Evolutionary conservation across 2,797 vertebrate genomes (phyloP).

Genomic region (Halcyon chelicuti): DNA sequence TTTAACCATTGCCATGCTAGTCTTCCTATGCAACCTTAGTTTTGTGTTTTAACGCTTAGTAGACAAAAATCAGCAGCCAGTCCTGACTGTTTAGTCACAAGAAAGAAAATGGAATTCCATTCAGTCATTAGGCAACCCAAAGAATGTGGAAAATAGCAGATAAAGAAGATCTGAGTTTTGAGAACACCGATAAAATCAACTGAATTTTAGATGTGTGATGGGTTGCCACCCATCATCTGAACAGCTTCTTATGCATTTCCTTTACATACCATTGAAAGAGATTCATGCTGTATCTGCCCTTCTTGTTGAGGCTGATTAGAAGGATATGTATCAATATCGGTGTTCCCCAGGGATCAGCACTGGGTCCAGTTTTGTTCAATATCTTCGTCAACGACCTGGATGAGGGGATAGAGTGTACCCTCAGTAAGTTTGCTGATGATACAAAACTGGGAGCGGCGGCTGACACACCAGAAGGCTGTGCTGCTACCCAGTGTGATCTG

Average conservation of each 20-base stretch:
- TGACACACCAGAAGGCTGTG: too few species aligned
- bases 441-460: too few species aligned
- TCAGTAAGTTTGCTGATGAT: too few species aligned
- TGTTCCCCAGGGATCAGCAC: too few species aligned
- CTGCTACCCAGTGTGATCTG: too few species aligned
- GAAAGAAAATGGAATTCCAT: not conserved
- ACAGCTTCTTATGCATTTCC: not conserved
- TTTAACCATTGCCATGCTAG: not conserved
- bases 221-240: not conserved
- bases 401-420: too few species aligned
- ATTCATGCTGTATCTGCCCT: not conserved
- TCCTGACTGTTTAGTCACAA: not conserved
- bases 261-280: not conserved
- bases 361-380: too few species aligned
- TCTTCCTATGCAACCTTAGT: not conserved
- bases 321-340: not conserved
- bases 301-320: not conserved
- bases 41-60: not conserved
- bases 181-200: not conserved
- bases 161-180: not conserved
- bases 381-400: too few species aligned
- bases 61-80: not conserved
- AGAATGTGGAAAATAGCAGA: not conserved
- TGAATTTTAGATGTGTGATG: not conserved
- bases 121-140: not conserved